Evolutionary conservation across 2,113 vertebrate genomes (phyloP), one percentile per base, ranked within the genome.

Genomic region (Acrocephalus kingi): DNA sequence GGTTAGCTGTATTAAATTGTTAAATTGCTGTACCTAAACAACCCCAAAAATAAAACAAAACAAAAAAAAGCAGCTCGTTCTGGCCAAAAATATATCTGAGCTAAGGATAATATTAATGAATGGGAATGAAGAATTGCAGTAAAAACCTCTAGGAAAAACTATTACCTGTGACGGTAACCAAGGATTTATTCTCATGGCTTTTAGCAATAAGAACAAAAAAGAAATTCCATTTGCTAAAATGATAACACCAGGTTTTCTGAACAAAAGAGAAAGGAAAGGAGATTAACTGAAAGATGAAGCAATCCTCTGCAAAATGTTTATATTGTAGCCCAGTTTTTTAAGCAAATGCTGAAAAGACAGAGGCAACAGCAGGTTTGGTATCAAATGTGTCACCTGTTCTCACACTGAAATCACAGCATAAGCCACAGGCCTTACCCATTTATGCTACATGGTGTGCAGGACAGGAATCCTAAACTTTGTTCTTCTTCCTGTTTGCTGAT

Each of bases 51-150:
- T 8, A 13, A 30, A 23, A 35, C 7, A 21, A 51, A 30, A 10
- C 27, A 31, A 19, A 16, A 45, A 25, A 46, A n/a, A 4, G 1
- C 6, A 31, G 6, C 46, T 51, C 0, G 0, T 52, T 80, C 45
- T 78, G 15, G 30, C 2, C 21, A 64, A 79, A 83, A 56, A 18
- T 48, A 48, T 27, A 39, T 27, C 33, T 37, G 8, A 86, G 9
- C 7, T 51, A 59, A 41, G 28, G 27, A 66, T 16, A 92, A 45
- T 33, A 56, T 51, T 64, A 31, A 73, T 59, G 9, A 76, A 51
- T 37, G 76, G 2, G 5, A 37, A 39, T 63, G 20, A 86, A 76
- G 35, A 88, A 61, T 35, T 54, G 7, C 41, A 75, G n/a, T 31
- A 59, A 85, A 82, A 82, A 27, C 5, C 2, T 71, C 11, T 41